phyloP scores from a whole-genome alignment of 2,888 invertebrate species.

The Eupithecia dodoneata region DNA sequence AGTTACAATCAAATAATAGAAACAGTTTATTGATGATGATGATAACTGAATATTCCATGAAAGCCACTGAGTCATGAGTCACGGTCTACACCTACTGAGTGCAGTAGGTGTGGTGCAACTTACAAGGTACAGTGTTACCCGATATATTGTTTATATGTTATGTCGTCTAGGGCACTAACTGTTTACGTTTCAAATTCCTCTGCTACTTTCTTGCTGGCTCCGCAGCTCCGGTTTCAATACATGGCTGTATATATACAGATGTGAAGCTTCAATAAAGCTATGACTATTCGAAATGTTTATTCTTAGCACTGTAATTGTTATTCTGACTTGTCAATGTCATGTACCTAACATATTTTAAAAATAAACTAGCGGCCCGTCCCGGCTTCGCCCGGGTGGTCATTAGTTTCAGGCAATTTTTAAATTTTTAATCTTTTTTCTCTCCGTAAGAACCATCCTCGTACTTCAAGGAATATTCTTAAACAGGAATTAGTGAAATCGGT shows the following conservation, averaged over 20 bases:
- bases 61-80: neutral
- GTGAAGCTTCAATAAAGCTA: neutral
- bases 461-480: no score
- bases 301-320: neutral
- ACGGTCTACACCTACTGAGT: neutral
- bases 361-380: no score
- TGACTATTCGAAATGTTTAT: neutral
- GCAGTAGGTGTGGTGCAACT: no score
- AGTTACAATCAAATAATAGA: no score
- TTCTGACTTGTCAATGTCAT: neutral
- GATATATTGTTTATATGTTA: slow-evolving; percentile 13
- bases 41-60: neutral
- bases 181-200: slow-evolving; percentile 25
- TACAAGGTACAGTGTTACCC: neutral
- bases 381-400: no score
- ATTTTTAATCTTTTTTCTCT: no score
- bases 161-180: slow-evolving; percentile 23
- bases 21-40: no score
- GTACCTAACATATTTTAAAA: no score
- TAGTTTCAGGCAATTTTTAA: no score
- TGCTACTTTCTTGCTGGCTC: neutral
- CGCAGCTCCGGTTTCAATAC: neutral
- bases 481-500: no score
- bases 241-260: neutral
- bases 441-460: no score